Evolutionary conservation across 2,888 invertebrate genomes (phyloP).

Genomic region (Onchidella celtica): DNA sequence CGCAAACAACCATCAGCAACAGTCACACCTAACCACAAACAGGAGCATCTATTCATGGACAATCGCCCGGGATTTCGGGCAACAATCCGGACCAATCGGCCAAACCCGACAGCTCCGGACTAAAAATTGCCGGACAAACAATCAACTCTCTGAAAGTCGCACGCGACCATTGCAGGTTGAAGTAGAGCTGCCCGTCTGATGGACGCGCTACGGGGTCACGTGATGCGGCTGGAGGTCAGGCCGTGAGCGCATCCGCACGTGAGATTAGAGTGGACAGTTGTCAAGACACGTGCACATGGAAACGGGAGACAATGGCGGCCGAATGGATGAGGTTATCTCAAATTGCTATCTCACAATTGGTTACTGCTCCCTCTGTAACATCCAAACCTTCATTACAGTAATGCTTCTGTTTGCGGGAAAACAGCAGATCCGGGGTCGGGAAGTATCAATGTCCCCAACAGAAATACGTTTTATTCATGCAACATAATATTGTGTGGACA

Average conservation of each 20-base stretch:
- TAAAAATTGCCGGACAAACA: constrained; percentile 9
- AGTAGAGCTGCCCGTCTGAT: not conserved
- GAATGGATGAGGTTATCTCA: not conserved
- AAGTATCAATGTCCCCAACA: too few relatives aligned
- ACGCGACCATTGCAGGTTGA: constrained; percentile 11
- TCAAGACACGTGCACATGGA: constrained; percentile 30
- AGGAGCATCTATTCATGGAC: not conserved
- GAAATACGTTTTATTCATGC: too few relatives aligned
- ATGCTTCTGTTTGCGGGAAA: too few relatives aligned
- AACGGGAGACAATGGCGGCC: constrained; percentile 7
- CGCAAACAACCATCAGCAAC: not conserved
- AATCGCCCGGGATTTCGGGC: not conserved
- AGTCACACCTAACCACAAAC: not conserved
- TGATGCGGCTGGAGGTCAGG: not conserved
- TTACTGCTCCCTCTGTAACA: too few relatives aligned
- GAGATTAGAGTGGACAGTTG: constrained; percentile 44
- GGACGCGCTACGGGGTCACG: constrained; percentile 3
- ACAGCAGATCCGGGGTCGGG: too few relatives aligned
- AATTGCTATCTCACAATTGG: too few relatives aligned
- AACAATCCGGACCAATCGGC: not conserved
- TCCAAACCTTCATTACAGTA: too few relatives aligned
- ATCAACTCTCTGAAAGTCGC: not conserved
- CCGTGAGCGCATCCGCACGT: constrained; percentile 39
- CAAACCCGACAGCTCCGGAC: not conserved
- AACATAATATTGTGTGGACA: too few relatives aligned